These are phyloP conservation scores for Thecophora atra DNA, from an alignment of 2,888 invertebrate species.

Conservation along the genomic window DNA sequence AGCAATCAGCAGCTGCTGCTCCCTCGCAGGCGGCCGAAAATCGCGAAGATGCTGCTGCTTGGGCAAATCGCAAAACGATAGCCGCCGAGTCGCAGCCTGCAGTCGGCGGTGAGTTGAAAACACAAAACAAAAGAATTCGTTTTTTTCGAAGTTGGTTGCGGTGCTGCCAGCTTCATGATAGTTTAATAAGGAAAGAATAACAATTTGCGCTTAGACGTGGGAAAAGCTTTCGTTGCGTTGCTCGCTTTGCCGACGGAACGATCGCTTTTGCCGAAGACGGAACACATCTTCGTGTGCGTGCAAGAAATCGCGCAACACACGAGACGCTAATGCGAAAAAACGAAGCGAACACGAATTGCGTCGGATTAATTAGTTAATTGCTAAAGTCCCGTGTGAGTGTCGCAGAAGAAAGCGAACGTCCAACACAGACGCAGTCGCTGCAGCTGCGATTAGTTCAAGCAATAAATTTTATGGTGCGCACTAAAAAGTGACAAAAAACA, in stretches of 20 bases:
- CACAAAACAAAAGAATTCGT: neutral
- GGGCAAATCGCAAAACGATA: slow-evolving; percentile 60
- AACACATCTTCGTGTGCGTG: neutral
- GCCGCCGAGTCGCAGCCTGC: slow-evolving; percentile 51
- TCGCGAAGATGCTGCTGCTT: slow-evolving; percentile 63
- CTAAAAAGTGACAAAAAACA: neutral
- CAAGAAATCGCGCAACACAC: neutral
- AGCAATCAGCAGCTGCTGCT: slow-evolving; percentile 44
- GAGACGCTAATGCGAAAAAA: neutral
- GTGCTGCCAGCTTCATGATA: too few species aligned
- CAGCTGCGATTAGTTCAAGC: neutral
- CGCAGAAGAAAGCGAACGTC: neutral
- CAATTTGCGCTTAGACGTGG: too few species aligned
- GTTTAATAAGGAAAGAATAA: too few species aligned
- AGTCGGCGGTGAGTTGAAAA: slow-evolving; percentile 47
- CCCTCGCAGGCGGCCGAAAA: slow-evolving; percentile 52
- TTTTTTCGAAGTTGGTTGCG: too few species aligned
- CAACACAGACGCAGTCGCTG: neutral
- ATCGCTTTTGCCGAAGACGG: too few species aligned
- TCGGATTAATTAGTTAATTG: neutral
- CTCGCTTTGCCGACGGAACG: too few species aligned
- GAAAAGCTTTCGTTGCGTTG: too few species aligned
- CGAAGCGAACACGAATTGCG: neutral
- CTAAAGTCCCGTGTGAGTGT: neutral
- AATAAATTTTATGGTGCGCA: neutral